Evolutionary conservation across 2,113 vertebrate genomes (phyloP).

Genomic region (Neodontobutis hainanensis): DNA sequence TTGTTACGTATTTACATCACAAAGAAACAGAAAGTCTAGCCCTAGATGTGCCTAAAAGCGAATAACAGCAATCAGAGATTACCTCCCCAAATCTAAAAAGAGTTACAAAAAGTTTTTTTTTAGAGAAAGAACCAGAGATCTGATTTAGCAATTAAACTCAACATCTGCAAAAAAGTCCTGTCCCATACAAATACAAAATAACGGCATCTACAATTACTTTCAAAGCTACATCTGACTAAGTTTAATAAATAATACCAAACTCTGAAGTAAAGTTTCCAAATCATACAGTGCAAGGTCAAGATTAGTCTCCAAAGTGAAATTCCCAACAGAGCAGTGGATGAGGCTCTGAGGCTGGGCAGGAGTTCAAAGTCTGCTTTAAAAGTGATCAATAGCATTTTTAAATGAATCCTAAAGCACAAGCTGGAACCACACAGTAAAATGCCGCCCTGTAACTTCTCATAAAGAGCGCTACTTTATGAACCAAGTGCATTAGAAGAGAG

Average conservation of each 20-base stretch:
- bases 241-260: conserved; percentile 21
- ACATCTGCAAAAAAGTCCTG: background rate
- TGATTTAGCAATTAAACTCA: background rate
- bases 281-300: conserved; percentile 26
- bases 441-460: conserved; percentile 18
- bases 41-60: no score
- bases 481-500: background rate
- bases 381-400: conserved; percentile 50
- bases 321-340: conserved; percentile 13
- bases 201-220: conserved; percentile 9
- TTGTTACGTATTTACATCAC: no score
- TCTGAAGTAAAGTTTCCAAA: conserved; percentile 26
- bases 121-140: background rate
- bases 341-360: conserved; percentile 31
- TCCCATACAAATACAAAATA: background rate
- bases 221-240: conserved; percentile 10
- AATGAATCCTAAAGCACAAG: conserved; percentile 39
- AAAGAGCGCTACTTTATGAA: conserved; percentile 14
- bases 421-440: conserved; percentile 20
- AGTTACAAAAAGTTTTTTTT: no score
- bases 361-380: conserved; percentile 34
- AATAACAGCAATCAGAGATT: no score
- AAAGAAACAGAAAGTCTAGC: no score
- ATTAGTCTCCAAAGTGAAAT: conserved; percentile 43
- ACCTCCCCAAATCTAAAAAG: no score